Base-by-base conservation (phyloP, 2,113 vertebrate species). In the Colius striatus region DNA sequence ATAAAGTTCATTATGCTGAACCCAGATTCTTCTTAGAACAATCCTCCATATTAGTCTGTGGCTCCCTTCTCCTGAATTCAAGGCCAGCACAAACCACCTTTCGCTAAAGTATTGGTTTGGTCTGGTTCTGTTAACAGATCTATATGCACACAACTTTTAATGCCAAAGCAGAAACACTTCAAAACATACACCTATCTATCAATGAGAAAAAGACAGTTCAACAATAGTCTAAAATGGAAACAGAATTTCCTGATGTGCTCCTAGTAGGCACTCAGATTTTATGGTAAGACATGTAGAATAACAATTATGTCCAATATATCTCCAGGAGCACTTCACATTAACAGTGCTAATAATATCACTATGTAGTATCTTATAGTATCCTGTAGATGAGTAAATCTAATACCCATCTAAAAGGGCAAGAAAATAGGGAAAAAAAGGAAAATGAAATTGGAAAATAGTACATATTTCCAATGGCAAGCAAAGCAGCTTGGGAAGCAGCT, bases 1-100 rank as follows among this genome's bases (percentile, higher is more conserved):
- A 90, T 66, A 34, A 92, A 90, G 66, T 82, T 95, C 75, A 93
- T 86, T 83, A 86, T 62, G 78, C 47, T 88, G n/a, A 94, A 88
- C 63, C 10, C 55, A 88, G 47, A 77, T 80, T 92, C 61, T 55
- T 67, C 82, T 71, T 25, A 77, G 67, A 90, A 76, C 78, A 91
- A 72, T 45, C 38, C 51, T 83, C 75, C 48, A 50, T n/a, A 88
- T 66, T 47, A 86, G 79, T 66, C 0, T 70, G 92, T 92, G 85
- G 66, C 25, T 47, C 43, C 60, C n/a, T 54, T 55, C 63, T 84
- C 75, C 75, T 38, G 55, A 73, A 90, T 90, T 95, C 51, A 93
- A 90, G 63, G 54, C 71, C 60, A 68, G 63, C 47, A 88, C 67
- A 94, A 93, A 90, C 22, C 72, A 94, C 63, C 51, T 62, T 90